Base-by-base conservation (phyloP, 1,140 invertebrate genomes). In the Thalassaphorura encarpata region DNA sequence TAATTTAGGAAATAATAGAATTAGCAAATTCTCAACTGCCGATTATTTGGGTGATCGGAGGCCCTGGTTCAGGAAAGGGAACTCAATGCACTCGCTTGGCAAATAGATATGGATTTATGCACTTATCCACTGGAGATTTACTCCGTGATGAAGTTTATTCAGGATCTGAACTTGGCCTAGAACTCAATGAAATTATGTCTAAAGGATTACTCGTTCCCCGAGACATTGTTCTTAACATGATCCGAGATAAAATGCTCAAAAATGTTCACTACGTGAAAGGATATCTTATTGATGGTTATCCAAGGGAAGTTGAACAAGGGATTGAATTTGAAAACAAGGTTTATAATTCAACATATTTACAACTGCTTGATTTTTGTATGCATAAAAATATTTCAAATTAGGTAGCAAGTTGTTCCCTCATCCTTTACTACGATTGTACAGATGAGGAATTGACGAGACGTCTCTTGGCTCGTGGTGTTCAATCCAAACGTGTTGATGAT, bases 231-330 rank as follows among this genome's bases (percentile, higher is more conserved):
- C 69, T 96, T 47, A 82, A 85, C 18, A 75, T 97, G 29, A 77
- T 99, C 13, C 85, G 85, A 66, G 84, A 90, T 63, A 85, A 85
- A 8, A 93, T 97, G 69, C 52, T 83, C 5, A 78, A 80, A 41
- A 77, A 82, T 45, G 70, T 83, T 6, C 71, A 73, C 1, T 78
- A 75, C 0, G 79, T 84, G 1, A 91, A 86, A 65, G 95, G 95
- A 21, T 95, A 89, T 71, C 80, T 99, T 8, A 93, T 99, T 65
- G 93, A 97, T 70, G 95, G 95, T 4, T 98, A 96, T 74, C 95
- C 92, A 0, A 77, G 92, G 24, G 90, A 96, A 71, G 81, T 89
- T 60, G 82, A 83, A 33, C 92, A 97, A 75, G 92, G 89, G 24
- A 73, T 86, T 54, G 79, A 84, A 41, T 97, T 96, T 70, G 91